Base-by-base conservation (phyloP, 2,113 vertebrate genomes). In the Tragelaphus imberbis region DNA sequence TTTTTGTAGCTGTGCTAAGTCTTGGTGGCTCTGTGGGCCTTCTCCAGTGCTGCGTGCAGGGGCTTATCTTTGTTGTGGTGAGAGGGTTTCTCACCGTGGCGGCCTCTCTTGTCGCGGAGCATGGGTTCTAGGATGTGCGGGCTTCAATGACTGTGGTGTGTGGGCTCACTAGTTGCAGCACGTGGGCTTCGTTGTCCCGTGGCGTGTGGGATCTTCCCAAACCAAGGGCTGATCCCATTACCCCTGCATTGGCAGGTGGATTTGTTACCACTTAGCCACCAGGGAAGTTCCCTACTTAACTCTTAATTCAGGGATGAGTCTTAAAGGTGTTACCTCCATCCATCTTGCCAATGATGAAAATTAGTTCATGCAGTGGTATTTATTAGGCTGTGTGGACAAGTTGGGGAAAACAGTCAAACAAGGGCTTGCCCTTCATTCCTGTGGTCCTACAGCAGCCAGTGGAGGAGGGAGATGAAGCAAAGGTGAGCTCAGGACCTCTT, bases 81-180 rank as follows among this genome's bases (percentile, higher is more conserved):
- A 0, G 0, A 40, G 68, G 36, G 2, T 15, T 75, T 75, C 68
- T 71, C 68, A 40, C 1, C 3, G 68, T 12, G 19, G n/a, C 0
- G 5, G 68, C 68, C 40, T 40, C n/a, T 71, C n/a, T 71, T 36
- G 68, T 23, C 4, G 0, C 6, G n/a, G 68, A 40, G 19, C 10
- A 0, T 25, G 19, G n/a, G 68, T 23, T 75, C 68, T 13, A 40
- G 36, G 36, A 5, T 75, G 68, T 21, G 12, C 0, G 0, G 36
- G 36, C 68, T 40, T 75, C 36, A 40, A 36, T 40, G 25, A 40
- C 11, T 40, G 68, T 12, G 21, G 68, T 3, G 36, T 1, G 0
- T 13, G 36, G 36, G 36, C 68, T 75, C 21, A 13, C 36, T 25
- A 25, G 5, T 23, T 75, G 36, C 11, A 23, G 0, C n/a, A 13